phyloP scores from a whole-genome alignment of 1,140 invertebrate species.

The Lucilia sericata region DNA sequence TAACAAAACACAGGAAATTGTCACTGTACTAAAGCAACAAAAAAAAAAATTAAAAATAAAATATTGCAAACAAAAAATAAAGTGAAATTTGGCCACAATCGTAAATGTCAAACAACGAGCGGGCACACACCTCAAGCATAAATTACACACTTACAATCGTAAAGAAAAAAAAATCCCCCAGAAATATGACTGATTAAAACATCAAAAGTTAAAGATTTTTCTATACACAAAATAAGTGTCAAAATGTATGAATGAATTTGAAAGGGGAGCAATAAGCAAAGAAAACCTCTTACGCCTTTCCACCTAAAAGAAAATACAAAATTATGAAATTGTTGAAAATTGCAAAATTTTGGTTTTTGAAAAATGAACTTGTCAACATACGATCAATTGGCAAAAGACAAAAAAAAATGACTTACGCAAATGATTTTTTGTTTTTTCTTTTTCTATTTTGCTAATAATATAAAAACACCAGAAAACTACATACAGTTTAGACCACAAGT shows the following conservation, averaged over 20 bases:
- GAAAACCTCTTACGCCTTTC: too few relatives aligned
- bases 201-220: slow-evolving; percentile 28
- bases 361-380: slow-evolving; percentile 20
- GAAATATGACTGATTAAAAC: slow-evolving; percentile 34
- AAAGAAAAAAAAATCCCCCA: neutral
- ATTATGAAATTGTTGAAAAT: neutral
- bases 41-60: neutral
- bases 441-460: neutral
- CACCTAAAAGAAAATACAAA: neutral
- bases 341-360: neutral
- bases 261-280: too few relatives aligned
- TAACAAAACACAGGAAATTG: slow-evolving; percentile 36
- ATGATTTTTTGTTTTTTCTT: neutral
- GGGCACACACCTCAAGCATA: slow-evolving; percentile 3
- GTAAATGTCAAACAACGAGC: neutral
- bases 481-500: neutral
- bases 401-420: slow-evolving; percentile 13
- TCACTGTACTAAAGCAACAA: neutral
- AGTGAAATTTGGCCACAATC: neutral
- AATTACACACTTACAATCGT: neutral
- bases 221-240: slow-evolving; percentile 19
- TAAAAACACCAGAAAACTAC: neutral
- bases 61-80: neutral
- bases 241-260: neutral
- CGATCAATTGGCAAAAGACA: neutral